Conservation (phyloP, 2,888 invertebrate species). For the Altica lythri region DNA sequence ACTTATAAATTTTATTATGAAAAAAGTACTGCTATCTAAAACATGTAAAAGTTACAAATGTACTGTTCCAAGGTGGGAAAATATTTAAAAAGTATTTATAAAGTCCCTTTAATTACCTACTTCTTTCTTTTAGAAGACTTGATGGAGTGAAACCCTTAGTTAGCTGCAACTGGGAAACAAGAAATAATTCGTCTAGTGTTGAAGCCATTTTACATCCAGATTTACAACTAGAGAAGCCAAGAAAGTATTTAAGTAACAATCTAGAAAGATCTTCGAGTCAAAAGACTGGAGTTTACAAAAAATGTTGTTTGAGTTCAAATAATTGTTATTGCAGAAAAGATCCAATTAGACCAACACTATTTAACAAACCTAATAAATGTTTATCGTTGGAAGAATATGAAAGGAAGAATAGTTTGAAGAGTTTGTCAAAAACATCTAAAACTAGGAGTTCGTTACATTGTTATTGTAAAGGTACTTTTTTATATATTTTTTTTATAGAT, state of each 20-base stretch:
- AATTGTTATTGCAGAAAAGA: constrained; percentile 39
- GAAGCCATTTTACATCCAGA: constrained; percentile 37
- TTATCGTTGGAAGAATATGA: constrained; percentile 19
- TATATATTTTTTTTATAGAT: no score
- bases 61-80: no score
- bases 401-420: constrained; percentile 7
- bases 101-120: no score
- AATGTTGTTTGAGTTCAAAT: constrained; percentile 31
- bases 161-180: constrained; percentile 30
- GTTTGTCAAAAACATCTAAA: constrained; percentile 11
- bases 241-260: constrained; percentile 10
- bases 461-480: constrained; percentile 32
- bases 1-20: no score
- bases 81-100: no score
- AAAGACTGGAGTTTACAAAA: constrained; percentile 15
- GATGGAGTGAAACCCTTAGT: constrained; percentile 17
- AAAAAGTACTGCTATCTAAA: no score
- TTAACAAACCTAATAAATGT: constrained; percentile 35
- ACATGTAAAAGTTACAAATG: no score
- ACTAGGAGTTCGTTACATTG: constrained; percentile 28
- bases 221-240: constrained; percentile 7
- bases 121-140: constrained; percentile 19
- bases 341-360: constrained; percentile 31
- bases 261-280: neutral
- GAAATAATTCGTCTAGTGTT: constrained; percentile 40